Percentiles rank a stretch among this genome's conserved stretches.
Conservation (phyloP, 2,888 invertebrate species). For the Limenitis camilla region DNA sequence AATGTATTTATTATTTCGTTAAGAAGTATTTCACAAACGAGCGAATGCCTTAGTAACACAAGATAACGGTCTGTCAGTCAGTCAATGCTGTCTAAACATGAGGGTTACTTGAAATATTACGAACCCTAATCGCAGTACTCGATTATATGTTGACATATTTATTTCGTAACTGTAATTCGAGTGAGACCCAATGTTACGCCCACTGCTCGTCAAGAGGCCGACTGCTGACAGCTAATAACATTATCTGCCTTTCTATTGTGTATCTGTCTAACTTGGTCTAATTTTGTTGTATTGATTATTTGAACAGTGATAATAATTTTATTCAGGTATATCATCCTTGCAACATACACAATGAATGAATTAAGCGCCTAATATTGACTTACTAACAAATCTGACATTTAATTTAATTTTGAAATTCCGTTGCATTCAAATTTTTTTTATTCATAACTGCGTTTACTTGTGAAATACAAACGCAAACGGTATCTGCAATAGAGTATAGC, state of each 20-base stretch:
- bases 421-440: no score
- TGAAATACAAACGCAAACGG: no score
- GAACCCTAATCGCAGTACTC: neutral
- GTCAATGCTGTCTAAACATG: neutral
- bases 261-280: conserved; percentile 1
- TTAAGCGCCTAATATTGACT: no score
- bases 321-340: neutral
- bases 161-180: conserved; percentile 36
- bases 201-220: conserved; percentile 34
- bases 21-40: no score
- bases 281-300: neutral
- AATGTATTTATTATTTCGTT: no score
- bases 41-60: no score
- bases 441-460: no score
- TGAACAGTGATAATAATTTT: neutral
- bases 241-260: conserved; percentile 28
- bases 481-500: neutral
- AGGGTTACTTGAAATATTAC: neutral
- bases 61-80: no score
- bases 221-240: conserved; percentile 35
- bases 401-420: no score
- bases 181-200: conserved; percentile 36
- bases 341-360: no score
- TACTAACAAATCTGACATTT: no score
- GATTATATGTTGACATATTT: conserved; percentile 5